Evolutionary conservation across 2,113 vertebrate species (phyloP), one percentile per base, ranked within the genome.

Genomic region (Microtus montanus): DNA sequence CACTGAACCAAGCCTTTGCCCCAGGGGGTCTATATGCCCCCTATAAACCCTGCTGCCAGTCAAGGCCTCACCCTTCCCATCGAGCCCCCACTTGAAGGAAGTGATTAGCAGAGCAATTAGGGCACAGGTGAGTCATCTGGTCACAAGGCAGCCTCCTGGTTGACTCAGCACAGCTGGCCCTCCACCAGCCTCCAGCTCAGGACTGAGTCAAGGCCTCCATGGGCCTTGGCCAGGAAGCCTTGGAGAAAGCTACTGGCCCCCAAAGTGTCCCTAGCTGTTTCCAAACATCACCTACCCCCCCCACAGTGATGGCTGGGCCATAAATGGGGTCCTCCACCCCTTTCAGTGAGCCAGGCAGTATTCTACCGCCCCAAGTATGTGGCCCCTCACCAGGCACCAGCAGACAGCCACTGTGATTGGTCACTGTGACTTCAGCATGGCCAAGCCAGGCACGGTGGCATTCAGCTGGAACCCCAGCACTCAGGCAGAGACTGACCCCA

Each of bases 41-140:
- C 91, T 6, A 2, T 3, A 35, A 73, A 24, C 38, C 44, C 41
- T 0, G 19, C 80, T 0, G 4, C 54, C 41, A 35, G 88, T 12
- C 33, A 3, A 41, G 33, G 75, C 73, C 85, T 71, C 30, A 7
- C 61, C 41, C 78, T 83, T 91, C 73, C 91, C 41, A 12, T 7
- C 11, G 84, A 3, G 30, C 87, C 84, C 58, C 0, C 20, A 22
- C 77, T 84, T 41, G 24, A 66, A 92, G 92, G 92, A 93, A 94
- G 90, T 77, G 66, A 68, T 85, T 85, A 91, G 84, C 91, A 15
- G 73, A 49, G 84, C 71, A 63, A 33, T 78, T 22, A 93, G 87
- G 38, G 93, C 75, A 52, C 94, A 96, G 96, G 93, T 96, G 97
- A 97, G 93, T 97, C 96, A 94, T 89, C 19, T 4, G 77, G 73